Evolutionary conservation across 2,888 invertebrate genomes (phyloP).

Genomic region (Stenchaetothrips biformis): DNA sequence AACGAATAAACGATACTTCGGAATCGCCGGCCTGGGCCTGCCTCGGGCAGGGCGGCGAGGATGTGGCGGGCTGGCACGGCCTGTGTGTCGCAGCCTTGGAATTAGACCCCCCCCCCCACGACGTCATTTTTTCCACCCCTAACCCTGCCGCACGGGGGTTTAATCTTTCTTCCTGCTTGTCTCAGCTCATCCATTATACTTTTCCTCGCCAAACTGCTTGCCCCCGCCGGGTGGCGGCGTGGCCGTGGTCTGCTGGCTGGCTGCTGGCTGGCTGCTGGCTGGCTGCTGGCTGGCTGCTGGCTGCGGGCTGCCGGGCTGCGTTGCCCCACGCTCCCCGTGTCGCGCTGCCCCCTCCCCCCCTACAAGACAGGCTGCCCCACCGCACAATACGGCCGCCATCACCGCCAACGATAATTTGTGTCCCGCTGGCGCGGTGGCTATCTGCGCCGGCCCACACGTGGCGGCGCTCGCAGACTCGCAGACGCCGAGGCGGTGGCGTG

Average conservation of each 20-base stretch:
- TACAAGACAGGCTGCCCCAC: background rate
- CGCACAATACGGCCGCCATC: background rate
- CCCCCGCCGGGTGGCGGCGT: background rate
- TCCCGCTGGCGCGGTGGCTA: background rate
- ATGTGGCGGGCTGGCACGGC: background rate
- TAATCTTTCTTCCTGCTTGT: conserved; percentile 10
- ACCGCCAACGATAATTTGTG: background rate
- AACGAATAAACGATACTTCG: background rate
- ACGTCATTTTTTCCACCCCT: background rate
- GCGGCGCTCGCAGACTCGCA: too few relatives aligned
- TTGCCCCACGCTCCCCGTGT: background rate
- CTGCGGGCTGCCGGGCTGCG: too few relatives aligned
- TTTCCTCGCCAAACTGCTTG: background rate
- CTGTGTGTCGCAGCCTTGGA: background rate
- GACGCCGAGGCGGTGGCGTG: background rate
- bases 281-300: too few relatives aligned
- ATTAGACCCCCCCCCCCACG: background rate
- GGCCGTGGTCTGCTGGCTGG: too few relatives aligned
- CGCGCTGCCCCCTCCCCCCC: background rate
- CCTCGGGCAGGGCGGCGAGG: background rate
- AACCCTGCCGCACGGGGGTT: background rate
- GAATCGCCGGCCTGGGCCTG: background rate
- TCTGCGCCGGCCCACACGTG: too few relatives aligned
- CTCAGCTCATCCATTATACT: conserved; percentile 24
- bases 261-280: too few relatives aligned